phyloP scores from a whole-genome alignment of 2,797 vertebrate species.

The Spheniscus humboldti region DNA sequence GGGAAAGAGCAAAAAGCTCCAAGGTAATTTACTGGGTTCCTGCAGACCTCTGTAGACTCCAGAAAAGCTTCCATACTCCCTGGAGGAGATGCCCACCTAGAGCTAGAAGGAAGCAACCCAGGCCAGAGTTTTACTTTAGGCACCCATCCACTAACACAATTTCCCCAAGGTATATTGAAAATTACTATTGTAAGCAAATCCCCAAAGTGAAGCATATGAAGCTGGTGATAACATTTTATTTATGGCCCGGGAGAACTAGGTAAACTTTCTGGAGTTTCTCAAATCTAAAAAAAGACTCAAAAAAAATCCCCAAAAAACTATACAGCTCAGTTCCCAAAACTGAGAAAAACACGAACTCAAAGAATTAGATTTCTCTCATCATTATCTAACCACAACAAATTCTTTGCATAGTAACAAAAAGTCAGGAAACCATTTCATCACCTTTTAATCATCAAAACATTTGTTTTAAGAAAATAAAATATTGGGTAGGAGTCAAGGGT shows the following conservation, averaged over 20 bases:
- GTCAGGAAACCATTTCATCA: neutral
- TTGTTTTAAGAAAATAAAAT: neutral
- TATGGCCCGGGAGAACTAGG: neutral
- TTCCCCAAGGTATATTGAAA: neutral
- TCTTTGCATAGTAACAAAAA: neutral
- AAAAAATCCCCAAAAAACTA: neutral
- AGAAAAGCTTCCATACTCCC: neutral
- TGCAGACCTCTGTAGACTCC: neutral
- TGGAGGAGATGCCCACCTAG: neutral
- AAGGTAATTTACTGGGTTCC: neutral
- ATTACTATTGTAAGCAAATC: neutral
- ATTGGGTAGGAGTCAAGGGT: neutral
- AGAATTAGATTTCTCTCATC: neutral
- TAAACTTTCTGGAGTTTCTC: neutral
- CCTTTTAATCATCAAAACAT: neutral
- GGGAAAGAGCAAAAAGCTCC: neutral
- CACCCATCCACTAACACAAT: neutral
- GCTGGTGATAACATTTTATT: neutral
- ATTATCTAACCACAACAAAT: neutral
- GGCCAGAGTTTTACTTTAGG: neutral
- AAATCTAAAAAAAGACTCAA: neutral
- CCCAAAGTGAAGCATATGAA: neutral
- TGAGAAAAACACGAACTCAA: neutral
- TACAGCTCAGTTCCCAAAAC: neutral
- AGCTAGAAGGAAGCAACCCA: neutral